Percentiles rank a stretch among this genome's conserved stretches.
Evolutionary conservation across 2,113 vertebrate species (phyloP).

Genomic region (Cichladusa arquata): DNA sequence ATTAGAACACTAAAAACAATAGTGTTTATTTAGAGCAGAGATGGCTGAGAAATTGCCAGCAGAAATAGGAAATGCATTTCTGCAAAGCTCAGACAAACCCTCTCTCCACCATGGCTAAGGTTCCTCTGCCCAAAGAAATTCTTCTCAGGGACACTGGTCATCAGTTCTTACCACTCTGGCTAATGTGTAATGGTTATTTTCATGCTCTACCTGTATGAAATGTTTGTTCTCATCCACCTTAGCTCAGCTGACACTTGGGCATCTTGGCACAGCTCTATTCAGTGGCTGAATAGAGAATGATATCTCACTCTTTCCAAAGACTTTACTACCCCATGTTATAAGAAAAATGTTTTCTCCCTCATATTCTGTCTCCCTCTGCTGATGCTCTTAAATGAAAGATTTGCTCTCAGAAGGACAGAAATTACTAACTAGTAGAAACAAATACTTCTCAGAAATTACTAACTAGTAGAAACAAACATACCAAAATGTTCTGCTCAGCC

Average conservation of each 20-base stretch:
- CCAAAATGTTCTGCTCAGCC: background rate
- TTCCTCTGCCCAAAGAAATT: background rate
- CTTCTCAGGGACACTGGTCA: background rate
- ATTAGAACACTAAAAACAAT: background rate
- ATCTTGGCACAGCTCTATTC: background rate
- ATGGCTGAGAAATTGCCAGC: background rate
- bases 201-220: background rate
- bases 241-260: background rate
- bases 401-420: background rate
- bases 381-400: background rate
- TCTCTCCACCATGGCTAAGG: fast-evolving
- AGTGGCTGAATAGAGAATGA: background rate
- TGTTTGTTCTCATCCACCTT: background rate
- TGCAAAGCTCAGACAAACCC: background rate
- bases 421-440: background rate
- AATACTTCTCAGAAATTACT: background rate
- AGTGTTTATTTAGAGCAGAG: background rate
- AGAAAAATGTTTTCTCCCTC: background rate
- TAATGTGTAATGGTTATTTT: background rate
- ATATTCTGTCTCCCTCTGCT: background rate
- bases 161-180: background rate
- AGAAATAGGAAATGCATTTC: background rate
- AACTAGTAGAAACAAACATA: background rate
- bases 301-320: background rate
- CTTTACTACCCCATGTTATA: background rate